Base-by-base conservation (phyloP, 2,888 invertebrate species). In the Drosophila barbarae region DNA sequence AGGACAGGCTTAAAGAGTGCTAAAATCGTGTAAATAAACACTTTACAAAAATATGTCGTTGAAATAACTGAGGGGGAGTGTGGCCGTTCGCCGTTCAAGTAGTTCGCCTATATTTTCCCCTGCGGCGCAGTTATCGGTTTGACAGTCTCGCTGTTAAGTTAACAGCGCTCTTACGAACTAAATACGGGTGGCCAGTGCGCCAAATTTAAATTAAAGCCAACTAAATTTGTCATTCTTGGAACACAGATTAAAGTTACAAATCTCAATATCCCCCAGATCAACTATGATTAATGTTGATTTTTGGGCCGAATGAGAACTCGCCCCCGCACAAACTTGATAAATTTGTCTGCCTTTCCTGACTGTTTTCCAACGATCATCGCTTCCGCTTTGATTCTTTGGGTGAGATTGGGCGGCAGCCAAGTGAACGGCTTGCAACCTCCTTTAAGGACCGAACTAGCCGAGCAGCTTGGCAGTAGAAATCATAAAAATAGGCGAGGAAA, bases 271-370 rank as follows among this genome's bases (percentile, higher is more conserved):
- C 26, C 36, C 56, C 51, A 60, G 26, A 42, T 41, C 44, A 38
- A n/a, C 46, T 46, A 53, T 84, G 85, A 81, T 81, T 77, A 69
- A 81, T 81, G 77, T 67, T 60, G 61, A 44, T 55, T 15, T 54
- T 61, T n/a, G 15, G 53, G 46, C 44, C 50, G 13, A 8, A 69
- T 47, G 68, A 50, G 5, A 50, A 50, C 26, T 55, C 55, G 65
- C 73, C 72, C 85, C 79, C 84, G 68, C 50, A 70, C n/a, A 56
- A 60, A 47, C 64, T 81, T 87, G 86, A 87, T 85, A 87, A 87
- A 88, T 86, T 87, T 88, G 86, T 85, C 84, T 80, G 76, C 73
- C 55, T 74, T 86, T 87, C 81, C 77, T 80, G 77, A 41, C 47
- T 49, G 57, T 49, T 56, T 39, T 59, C 41, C 59, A 71, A 84